Conservation (phyloP, 2,113 vertebrate species). For the Aspidoscelis tigris region DNA sequence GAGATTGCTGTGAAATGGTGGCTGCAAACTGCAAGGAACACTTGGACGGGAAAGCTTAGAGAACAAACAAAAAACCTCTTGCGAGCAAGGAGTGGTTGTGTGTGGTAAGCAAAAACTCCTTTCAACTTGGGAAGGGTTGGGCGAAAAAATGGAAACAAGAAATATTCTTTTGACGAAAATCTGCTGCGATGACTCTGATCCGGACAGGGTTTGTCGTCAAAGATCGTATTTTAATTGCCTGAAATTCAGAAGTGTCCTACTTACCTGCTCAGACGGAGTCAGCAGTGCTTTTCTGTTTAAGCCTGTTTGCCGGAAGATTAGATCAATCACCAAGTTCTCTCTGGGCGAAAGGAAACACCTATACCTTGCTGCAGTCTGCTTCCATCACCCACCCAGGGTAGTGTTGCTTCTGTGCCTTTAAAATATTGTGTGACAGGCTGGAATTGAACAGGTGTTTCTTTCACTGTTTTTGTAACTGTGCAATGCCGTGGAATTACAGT, state of each 20-base stretch:
- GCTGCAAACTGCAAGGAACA: conserved; percentile 3
- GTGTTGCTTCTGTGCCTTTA: background rate
- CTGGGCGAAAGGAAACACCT: background rate
- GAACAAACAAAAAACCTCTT: conserved; percentile 31
- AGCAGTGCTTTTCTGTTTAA: conserved; percentile 24
- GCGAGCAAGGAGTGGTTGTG: conserved; percentile 13
- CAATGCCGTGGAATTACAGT: background rate
- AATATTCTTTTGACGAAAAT: background rate
- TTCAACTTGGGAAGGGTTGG: conserved; percentile 1
- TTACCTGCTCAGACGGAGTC: background rate
- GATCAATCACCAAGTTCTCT: background rate
- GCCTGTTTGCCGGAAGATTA: conserved; percentile 30
- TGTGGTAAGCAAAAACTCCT: conserved; percentile 28
- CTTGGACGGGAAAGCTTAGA: conserved; percentile 7
- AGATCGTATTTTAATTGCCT: background rate
- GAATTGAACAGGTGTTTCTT: background rate
- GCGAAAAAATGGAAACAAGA: background rate
- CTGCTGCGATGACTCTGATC: conserved; percentile 22
- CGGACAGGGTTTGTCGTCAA: rapidly evolving
- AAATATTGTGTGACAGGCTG: background rate
- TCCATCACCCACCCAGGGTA: background rate
- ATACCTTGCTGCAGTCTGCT: background rate
- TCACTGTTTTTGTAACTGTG: background rate
- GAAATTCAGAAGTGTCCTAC: background rate
- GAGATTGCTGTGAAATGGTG: conserved; percentile 58